Conservation (phyloP, 2,888 invertebrate species). For the Drosophila sordidapex region DNA sequence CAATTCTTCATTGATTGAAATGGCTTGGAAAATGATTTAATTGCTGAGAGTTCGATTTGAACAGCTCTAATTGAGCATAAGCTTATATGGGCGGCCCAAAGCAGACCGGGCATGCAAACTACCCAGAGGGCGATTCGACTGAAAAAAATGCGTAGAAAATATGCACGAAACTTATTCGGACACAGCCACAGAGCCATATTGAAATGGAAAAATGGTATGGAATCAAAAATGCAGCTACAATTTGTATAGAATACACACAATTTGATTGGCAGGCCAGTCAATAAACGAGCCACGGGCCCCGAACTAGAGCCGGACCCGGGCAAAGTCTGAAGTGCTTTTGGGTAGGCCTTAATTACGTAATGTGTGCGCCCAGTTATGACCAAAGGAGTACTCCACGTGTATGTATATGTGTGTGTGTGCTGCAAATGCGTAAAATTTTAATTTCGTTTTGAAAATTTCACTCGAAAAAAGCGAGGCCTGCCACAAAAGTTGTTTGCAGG, state of each 20-base stretch:
- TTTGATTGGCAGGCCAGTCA: constrained; percentile 77
- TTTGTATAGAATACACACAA: constrained; percentile 66
- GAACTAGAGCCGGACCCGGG: constrained; percentile 14
- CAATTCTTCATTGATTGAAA: constrained; percentile 65
- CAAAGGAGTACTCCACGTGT: constrained; percentile 69
- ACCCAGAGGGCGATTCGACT: constrained; percentile 34
- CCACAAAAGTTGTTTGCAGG: constrained; percentile 69
- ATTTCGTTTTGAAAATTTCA: constrained; percentile 79
- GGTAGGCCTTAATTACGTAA: constrained; percentile 81
- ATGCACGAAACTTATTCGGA: constrained; percentile 69
- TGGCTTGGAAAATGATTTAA: constrained; percentile 77
- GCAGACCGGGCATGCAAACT: constrained; percentile 1
- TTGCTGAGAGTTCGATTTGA: constrained; percentile 66
- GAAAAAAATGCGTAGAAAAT: constrained; percentile 64
- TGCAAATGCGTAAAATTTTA: constrained; percentile 80
- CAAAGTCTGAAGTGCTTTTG: constrained; percentile 78
- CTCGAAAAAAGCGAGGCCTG: constrained; percentile 63
- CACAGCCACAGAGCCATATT: constrained; percentile 34
- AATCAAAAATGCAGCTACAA: constrained; percentile 76
- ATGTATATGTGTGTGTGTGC: constrained; percentile 28
- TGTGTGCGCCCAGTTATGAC: constrained; percentile 77
- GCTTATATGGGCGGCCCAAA: constrained; percentile 21
- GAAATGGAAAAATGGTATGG: constrained; percentile 48
- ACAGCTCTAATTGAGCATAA: constrained; percentile 75
- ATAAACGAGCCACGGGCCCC: constrained; percentile 47